A percentile compares a stretch with the other conserved stretches of the same genome.
Conservation (phyloP, 1,140 invertebrate genomes). For the Drosophila kikkawai region DNA sequence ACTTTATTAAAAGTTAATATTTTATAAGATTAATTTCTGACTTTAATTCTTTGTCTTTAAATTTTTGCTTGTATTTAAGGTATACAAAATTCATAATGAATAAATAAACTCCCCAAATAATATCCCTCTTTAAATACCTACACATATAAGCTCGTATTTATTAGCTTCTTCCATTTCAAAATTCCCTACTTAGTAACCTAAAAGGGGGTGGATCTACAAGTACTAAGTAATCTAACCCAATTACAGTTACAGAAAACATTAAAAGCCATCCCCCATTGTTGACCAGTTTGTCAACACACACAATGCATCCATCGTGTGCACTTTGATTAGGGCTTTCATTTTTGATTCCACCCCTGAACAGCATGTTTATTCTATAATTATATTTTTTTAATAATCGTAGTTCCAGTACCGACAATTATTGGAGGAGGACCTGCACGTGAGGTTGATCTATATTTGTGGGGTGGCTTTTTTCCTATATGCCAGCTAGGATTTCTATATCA, state of each 20-base stretch:
- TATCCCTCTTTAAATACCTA: neutral
- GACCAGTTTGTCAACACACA: slow-evolving; percentile 24
- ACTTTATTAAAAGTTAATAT: too few relatives aligned
- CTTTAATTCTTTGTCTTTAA: too few relatives aligned
- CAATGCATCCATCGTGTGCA: slow-evolving; percentile 40
- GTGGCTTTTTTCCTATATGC: slow-evolving; percentile 18
- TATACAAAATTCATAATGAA: neutral
- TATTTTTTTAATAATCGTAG: slow-evolving; percentile 43
- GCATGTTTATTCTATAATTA: slow-evolving; percentile 47
- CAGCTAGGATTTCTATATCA: slow-evolving; percentile 18
- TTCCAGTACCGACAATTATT: slow-evolving; percentile 27
- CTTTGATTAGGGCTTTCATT: slow-evolving; percentile 42
- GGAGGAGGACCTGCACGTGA: slow-evolving; percentile 44
- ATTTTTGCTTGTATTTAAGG: neutral
- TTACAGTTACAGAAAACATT: slow-evolving; percentile 7
- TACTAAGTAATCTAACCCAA: slow-evolving; percentile 19
- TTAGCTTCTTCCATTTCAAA: too few relatives aligned
- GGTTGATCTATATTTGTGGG: slow-evolving; percentile 27
- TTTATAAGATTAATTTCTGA: too few relatives aligned
- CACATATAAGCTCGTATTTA: neutral
- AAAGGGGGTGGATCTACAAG: neutral
- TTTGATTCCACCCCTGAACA: neutral
- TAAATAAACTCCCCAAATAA: neutral
- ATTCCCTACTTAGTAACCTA: neutral
- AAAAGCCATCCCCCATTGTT: slow-evolving; percentile 35